A percentile compares a stretch with the other conserved stretches of the same genome.
Conservation (phyloP, 1,140 invertebrate genomes). For the Drosophila paulistorum region DNA sequence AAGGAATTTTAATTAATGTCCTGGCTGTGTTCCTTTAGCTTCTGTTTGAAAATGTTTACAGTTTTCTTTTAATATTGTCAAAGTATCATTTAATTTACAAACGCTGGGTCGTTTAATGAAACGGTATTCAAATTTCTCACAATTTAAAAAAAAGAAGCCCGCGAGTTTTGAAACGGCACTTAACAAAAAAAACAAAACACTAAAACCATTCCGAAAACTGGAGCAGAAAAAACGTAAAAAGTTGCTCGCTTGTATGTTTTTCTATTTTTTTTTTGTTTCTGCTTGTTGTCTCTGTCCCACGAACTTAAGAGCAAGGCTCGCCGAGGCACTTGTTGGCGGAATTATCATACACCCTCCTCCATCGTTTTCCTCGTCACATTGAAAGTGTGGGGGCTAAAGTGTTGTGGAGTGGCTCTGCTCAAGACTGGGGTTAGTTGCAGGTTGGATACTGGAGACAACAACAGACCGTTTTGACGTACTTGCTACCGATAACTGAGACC, state of each 20-base stretch:
- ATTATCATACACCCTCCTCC: neutral
- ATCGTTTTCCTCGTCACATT: neutral
- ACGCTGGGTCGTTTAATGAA: neutral
- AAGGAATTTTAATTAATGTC: neutral
- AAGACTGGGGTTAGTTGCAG: neutral
- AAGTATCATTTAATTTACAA: neutral
- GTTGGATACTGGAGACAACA: slow-evolving; percentile 27
- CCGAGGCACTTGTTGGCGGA: slow-evolving; percentile 14
- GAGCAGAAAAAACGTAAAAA: slow-evolving; percentile 24
- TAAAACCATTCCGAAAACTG: slow-evolving; percentile 21
- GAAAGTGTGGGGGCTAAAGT: neutral
- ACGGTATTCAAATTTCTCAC: neutral
- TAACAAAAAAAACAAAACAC: slow-evolving; percentile 39
- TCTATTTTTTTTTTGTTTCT: slow-evolving; percentile 6
- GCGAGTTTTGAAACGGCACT: slow-evolving; percentile 6
- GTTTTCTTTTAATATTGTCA: neutral
- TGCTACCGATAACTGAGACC: slow-evolving; percentile 51
- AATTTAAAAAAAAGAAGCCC: neutral
- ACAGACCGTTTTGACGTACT: slow-evolving; percentile 57
- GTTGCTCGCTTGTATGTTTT: slow-evolving; percentile 34
- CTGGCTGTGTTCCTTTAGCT: neutral
- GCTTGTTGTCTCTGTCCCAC: slow-evolving; percentile 36
- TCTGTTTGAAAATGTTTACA: neutral
- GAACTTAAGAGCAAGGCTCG: slow-evolving; percentile 13
- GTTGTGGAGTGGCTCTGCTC: neutral